Evolutionary conservation across 1,140 invertebrate genomes (phyloP).

Genomic region (Drepana arcuata): DNA sequence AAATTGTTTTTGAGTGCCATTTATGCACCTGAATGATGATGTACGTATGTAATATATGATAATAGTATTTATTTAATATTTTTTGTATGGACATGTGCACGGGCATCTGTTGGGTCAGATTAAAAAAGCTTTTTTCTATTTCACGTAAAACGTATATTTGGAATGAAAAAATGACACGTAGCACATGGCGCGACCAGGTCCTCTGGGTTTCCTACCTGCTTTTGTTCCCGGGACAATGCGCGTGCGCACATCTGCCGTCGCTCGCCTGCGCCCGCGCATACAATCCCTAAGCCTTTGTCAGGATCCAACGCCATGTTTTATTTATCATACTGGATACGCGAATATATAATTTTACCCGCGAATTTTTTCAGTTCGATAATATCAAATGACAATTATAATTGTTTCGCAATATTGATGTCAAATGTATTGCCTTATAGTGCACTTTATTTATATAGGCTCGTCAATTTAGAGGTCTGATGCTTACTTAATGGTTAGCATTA

Average conservation of each 20-base stretch:
- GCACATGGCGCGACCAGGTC: slow-evolving; percentile 54
- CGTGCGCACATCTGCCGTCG: slow-evolving; percentile 50
- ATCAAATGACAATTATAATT: no score
- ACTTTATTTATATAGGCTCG: no score
- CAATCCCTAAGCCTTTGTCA: no score
- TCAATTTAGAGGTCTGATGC: slow-evolving; percentile 17
- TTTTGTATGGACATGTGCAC: slow-evolving; percentile 54
- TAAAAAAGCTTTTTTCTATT: slow-evolving; percentile 50
- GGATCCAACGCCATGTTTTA: no score
- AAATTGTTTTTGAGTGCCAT: slow-evolving; percentile 43
- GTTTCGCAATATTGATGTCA: no score
- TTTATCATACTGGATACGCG: no score
- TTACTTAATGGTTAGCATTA: slow-evolving; percentile 27
- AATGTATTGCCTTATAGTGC: no score
- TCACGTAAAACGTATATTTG: slow-evolving; percentile 56
- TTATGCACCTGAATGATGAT: no score
- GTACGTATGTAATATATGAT: slow-evolving; percentile 9
- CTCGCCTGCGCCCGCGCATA: slow-evolving; percentile 37
- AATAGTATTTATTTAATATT: slow-evolving; percentile 16
- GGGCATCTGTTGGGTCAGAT: slow-evolving; percentile 64
- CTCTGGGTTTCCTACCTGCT: slow-evolving; percentile 50
- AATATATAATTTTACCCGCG: no score
- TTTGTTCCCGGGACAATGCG: slow-evolving; percentile 57
- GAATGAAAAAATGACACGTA: slow-evolving; percentile 60
- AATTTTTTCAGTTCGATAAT: no score